Evolutionary conservation across 2,113 vertebrate species (phyloP), one percentile per base, ranked within the genome.

Genomic region (Neopipo cinnamomea): DNA sequence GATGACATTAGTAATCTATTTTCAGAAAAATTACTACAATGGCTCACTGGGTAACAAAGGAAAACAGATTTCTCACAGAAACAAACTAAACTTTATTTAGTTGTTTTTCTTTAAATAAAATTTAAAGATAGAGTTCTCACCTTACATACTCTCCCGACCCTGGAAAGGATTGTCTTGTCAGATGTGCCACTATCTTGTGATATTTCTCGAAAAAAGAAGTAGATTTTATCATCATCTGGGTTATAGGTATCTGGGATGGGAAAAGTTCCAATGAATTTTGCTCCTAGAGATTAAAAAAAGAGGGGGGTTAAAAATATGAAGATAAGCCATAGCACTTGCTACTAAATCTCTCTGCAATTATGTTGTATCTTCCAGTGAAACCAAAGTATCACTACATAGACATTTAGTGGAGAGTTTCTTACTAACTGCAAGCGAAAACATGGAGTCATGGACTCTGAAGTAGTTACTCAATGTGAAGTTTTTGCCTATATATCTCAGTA

Each of bases 131-230:
- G 14, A 83, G 2, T 71, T 71, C 98, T 98, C 97, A 99, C 99
- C 98, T 99, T 99, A 97, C 99, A 99, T 92, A 99, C 99, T 87
- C 99, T 99, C 75, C 99, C 99, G 91, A 99, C 99, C 41, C 99
- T 98, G 77, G 99, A 99, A 93, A 99, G 98, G 85, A 99, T 98
- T 66, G 97, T 98, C 96, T 99, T 99, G 98, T 99, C 99, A 58
- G 98, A 98, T 5, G 98, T 98, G 66, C 97, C 98, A 63, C 99
- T 98, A 76, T 99, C 99, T 96, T 98, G 98, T 12, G 99, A 99
- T 77, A 98, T 98, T 97, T 99, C 99, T 22, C 99, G 99, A 96
- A 99, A 99, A 97, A 99, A 99, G 96, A 99, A 99, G 98, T 99
- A 99, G 91, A 99, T 99, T 98, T 99, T 99, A 92, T 99, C 99